Conservation (phyloP, 2,797 vertebrate genomes). For the Leuciscus waleckii region DNA sequence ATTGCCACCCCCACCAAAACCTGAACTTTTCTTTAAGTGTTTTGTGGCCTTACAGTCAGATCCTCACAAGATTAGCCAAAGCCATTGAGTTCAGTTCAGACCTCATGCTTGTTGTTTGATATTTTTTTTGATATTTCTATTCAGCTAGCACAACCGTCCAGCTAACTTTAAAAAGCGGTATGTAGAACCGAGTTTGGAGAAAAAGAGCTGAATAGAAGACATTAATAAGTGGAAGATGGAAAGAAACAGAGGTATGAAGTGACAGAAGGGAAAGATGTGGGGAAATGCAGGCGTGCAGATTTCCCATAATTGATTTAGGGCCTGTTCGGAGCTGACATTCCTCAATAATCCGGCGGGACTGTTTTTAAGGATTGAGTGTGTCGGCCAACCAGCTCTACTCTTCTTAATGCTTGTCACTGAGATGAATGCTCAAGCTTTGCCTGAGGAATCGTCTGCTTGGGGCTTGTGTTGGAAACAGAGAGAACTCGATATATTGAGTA, state of each 20-base stretch:
- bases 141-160: neutral
- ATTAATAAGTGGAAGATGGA: conserved; percentile 34
- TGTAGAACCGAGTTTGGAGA: conserved; percentile 16
- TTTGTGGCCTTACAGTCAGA: neutral
- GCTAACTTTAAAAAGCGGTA: neutral
- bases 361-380: conserved; percentile 40
- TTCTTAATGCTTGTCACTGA: conserved; percentile 21
- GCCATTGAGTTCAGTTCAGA: neutral
- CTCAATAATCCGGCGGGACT: conserved; percentile 79
- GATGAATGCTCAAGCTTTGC: conserved; percentile 21
- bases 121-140: neutral
- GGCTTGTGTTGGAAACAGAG: neutral
- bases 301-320: conserved; percentile 80
- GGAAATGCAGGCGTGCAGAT: conserved; percentile 41
- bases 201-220: neutral
- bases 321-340: conserved; percentile 80
- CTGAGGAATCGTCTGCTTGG: conserved; percentile 8
- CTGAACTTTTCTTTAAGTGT: neutral
- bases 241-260: conserved; percentile 35
- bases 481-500: neutral
- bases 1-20: neutral
- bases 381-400: conserved; percentile 22
- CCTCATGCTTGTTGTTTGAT: neutral
- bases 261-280: conserved; percentile 36
- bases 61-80: neutral